phyloP scores from a whole-genome alignment of 2,888 invertebrate genomes.

The Argynnis bischoffii region DNA sequence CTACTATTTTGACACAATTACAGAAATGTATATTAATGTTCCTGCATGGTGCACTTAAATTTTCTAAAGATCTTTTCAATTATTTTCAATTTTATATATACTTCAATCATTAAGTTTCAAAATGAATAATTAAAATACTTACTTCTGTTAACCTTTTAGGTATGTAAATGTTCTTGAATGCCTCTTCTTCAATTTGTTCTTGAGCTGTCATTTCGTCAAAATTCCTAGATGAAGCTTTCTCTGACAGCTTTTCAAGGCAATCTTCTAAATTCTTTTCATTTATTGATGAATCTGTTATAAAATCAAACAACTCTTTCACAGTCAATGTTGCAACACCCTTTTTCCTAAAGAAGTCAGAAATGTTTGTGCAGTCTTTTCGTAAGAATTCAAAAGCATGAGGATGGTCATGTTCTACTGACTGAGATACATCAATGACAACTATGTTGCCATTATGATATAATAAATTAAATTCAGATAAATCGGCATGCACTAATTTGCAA shows the following conservation, averaged over 20 bases:
- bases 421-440: conserved; percentile 98
- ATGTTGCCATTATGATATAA: conserved; percentile 91
- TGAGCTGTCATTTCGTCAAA: conserved; percentile 86
- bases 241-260: conserved; percentile 88
- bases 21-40: neutral
- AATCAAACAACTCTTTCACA: conserved; percentile 96
- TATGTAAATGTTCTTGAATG: conserved; percentile 96
- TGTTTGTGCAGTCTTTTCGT: conserved; percentile 96
- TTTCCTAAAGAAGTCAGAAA: conserved; percentile 94
- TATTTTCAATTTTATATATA: neutral
- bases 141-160: conserved; percentile 96
- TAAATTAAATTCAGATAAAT: conserved; percentile 98
- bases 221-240: conserved; percentile 84
- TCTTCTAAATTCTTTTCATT: conserved; percentile 91
- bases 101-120: neutral
- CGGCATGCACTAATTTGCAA: conserved; percentile 97
- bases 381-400: conserved; percentile 97
- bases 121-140: conserved; percentile 35
- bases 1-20: neutral
- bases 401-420: conserved; percentile 99
- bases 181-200: conserved; percentile 93
- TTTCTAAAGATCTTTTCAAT: no score
- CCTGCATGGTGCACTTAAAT: no score
- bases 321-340: conserved; percentile 95
- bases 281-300: conserved; percentile 95